Percentiles rank a stretch among this genome's conserved stretches.
Conservation (phyloP, 2,888 invertebrate genomes). For the Machimus atricapillus region DNA sequence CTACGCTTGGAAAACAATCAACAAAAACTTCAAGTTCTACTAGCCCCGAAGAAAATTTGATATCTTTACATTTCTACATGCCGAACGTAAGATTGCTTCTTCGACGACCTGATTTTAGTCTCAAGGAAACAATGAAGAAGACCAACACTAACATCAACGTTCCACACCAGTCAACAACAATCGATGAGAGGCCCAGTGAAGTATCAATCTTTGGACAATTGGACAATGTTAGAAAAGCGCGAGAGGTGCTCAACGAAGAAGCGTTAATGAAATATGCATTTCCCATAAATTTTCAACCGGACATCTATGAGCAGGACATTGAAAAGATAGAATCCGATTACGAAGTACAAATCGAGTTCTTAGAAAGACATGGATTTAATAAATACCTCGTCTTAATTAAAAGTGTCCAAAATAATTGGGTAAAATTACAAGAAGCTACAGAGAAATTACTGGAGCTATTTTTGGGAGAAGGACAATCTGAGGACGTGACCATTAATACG, state of each 20-base stretch:
- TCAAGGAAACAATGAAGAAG: background rate
- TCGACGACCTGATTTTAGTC: background rate
- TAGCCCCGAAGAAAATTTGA: background rate
- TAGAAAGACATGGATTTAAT: background rate
- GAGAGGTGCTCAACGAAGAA: background rate
- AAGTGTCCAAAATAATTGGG: background rate
- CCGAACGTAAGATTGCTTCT: background rate
- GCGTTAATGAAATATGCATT: background rate
- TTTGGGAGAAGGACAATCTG: background rate
- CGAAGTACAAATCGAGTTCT: background rate
- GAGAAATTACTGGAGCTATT: background rate
- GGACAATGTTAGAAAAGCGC: background rate
- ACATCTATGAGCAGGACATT: background rate
- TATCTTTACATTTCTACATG: background rate
- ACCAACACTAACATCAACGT: background rate
- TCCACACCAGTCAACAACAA: background rate
- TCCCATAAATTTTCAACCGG: background rate
- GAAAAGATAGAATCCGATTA: background rate
- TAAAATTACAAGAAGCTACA: background rate
- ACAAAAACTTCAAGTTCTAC: background rate
- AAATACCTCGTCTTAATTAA: background rate
- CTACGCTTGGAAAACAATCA: background rate
- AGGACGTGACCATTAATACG: background rate
- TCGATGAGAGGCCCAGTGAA: background rate
- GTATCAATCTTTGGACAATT: background rate